Percentiles rank a stretch among this genome's conserved stretches.
These are phyloP conservation scores for Heliconius hortense DNA, from an alignment of 2,888 invertebrate species.

Conservation along the genomic window DNA sequence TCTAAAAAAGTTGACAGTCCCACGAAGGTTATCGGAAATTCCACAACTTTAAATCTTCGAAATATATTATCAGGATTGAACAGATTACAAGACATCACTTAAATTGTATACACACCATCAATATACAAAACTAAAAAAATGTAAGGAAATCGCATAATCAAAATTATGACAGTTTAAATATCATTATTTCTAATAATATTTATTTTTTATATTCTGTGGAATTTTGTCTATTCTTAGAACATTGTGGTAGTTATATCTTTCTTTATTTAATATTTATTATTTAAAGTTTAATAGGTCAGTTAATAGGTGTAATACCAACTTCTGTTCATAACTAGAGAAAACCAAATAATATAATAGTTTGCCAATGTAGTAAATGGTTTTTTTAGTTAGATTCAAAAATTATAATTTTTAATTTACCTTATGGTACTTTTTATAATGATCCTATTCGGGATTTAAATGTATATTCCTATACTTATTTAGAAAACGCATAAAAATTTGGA, in stretches of 20 bases:
- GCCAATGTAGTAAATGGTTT: no score
- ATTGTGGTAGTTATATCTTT: background rate
- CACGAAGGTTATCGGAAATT: slow-evolving; percentile 69
- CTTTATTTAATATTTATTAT: no score
- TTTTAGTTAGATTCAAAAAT: no score
- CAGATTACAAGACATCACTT: slow-evolving; percentile 51
- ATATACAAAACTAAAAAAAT: slow-evolving; percentile 25
- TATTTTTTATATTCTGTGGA: background rate
- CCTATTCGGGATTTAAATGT: no score
- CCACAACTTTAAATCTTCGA: slow-evolving; percentile 64
- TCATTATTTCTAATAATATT: background rate
- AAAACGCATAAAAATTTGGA: no score
- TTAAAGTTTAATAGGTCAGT: no score
- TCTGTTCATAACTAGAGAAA: no score
- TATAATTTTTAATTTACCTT: no score
- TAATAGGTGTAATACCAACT: no score
- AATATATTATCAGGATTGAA: slow-evolving; percentile 66
- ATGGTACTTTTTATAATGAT: no score
- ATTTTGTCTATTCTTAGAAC: background rate
- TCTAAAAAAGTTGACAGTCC: slow-evolving; percentile 58
- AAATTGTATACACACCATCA: slow-evolving; percentile 21
- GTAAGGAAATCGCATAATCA: background rate
- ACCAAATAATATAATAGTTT: no score
- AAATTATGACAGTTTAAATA: slow-evolving; percentile 2
- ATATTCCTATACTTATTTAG: no score